phyloP scores from a whole-genome alignment of 1,140 invertebrate genomes.

The Hyposmocoma kahamanoa region DNA sequence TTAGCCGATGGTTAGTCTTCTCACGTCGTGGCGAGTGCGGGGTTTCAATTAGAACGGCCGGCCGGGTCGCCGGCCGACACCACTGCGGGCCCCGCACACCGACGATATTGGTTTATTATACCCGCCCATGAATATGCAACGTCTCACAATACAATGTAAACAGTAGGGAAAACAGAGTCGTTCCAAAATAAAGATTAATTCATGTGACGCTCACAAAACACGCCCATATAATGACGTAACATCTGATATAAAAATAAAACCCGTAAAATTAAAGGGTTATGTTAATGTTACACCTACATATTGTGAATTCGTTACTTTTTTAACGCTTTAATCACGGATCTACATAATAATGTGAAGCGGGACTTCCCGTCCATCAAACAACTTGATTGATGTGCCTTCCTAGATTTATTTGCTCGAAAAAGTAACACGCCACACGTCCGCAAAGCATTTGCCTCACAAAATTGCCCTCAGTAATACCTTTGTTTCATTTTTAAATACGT shows the following conservation, averaged over 20 bases:
- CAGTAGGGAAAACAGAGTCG: too few species aligned
- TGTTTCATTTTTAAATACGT: constrained; percentile 66
- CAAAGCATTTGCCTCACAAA: constrained; percentile 50
- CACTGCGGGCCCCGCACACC: neutral
- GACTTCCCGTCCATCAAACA: constrained; percentile 63
- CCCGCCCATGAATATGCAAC: constrained; percentile 29
- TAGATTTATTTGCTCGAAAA: constrained; percentile 68
- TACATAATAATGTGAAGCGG: constrained; percentile 63
- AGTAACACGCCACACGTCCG: constrained; percentile 60
- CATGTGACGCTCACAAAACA: too few species aligned
- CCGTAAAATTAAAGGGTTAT: constrained; percentile 33
- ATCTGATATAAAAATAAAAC: constrained; percentile 7
- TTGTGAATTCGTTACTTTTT: constrained; percentile 56
- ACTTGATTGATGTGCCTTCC: constrained; percentile 67
- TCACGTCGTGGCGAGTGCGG: constrained; percentile 36
- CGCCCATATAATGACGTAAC: too few species aligned
- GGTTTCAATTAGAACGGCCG: constrained; percentile 52
- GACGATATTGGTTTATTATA: constrained; percentile 48
- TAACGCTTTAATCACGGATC: constrained; percentile 65
- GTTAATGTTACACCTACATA: constrained; percentile 33
- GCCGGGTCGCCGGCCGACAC: constrained; percentile 11
- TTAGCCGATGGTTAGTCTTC: constrained; percentile 42
- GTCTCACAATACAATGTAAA: neutral
- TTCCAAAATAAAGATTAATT: too few species aligned
- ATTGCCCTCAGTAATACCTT: constrained; percentile 48